Evolutionary conservation across 2,797 vertebrate genomes (phyloP), one percentile per base, ranked within the genome.

Genomic region (Eptatretus atami): DNA sequence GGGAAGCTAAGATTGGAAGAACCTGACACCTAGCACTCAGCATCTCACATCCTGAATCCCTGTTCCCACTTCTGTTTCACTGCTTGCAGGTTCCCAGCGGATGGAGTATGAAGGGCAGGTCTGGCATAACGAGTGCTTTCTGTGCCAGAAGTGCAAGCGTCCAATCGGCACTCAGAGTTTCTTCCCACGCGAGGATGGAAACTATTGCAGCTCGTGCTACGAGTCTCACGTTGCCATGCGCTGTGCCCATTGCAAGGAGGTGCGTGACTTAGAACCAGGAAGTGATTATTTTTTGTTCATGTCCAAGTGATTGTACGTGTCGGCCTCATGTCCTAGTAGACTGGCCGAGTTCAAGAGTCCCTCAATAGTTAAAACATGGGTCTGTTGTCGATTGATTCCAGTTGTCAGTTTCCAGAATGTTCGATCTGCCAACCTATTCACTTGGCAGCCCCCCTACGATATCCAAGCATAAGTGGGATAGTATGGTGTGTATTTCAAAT

Each of bases 131-230:
- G 57, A 12, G 15, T 61, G 57, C 57, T 61, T 61, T 12, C 15
- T 61, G 57, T 61, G 57, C 57, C 24, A n/a, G 57, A n/a, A 24
- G 9, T 61, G 57, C 57, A 11, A 61, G 10, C 15, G 24, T n/a
- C 57, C 57, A n/a, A 61, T 61, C 57, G 57, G 57, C 57, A n/a
- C 57, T 24, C 15, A 24, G 57, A 61, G 57, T 24, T 61, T 61
- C 57, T n/a, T 61, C 15, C 57, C 57, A n/a, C 15, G 57, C 15
- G 57, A 61, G 57, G 57, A 61, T 24, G 57, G 57, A 10, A 61
- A 61, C 57, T 61, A n/a, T 24, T 61, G 57, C 57, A 61, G 9
- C 57, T n/a, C 57, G 57, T 61, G 57, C 57, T 61, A 61, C 57
- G 57, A 61, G 10, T 10, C 15, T 12, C 57, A 61, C 57, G 57